Conservation (phyloP, 1,140 invertebrate genomes). For the Heliconius nattereri region DNA sequence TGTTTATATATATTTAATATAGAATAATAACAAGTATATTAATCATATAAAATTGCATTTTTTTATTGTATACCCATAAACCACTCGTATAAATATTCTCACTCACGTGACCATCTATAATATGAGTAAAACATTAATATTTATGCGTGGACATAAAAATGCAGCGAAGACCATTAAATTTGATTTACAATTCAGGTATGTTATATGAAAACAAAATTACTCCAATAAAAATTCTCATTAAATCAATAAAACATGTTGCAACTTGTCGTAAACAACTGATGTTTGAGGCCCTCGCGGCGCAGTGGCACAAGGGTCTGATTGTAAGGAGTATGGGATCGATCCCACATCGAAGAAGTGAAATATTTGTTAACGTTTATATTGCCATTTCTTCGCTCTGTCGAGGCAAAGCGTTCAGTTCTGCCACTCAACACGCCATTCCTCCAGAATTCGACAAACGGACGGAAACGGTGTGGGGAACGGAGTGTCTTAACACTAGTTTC, state of each 20-base stretch:
- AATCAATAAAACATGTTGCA: constrained; percentile 39
- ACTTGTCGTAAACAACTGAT: neutral
- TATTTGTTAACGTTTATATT: too few relatives aligned
- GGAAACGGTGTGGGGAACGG: too few relatives aligned
- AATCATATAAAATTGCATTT: neutral
- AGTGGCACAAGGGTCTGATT: too few relatives aligned
- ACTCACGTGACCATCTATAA: constrained; percentile 21
- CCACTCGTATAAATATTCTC: constrained; percentile 18
- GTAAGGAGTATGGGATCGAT: too few relatives aligned
- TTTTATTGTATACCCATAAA: constrained; percentile 4
- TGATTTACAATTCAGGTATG: constrained; percentile 43
- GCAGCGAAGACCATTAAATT: constrained; percentile 39
- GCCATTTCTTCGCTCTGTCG: too few relatives aligned
- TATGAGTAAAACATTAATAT: constrained; percentile 32
- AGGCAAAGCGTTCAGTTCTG: too few relatives aligned
- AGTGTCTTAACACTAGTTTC: too few relatives aligned
- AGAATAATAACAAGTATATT: neutral
- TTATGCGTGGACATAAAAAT: constrained; percentile 34
- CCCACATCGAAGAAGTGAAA: too few relatives aligned
- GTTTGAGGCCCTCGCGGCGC: neutral
- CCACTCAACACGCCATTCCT: too few relatives aligned
- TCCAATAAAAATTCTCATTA: constrained; percentile 45
- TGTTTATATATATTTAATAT: neutral
- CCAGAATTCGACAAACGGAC: too few relatives aligned
- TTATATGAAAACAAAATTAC: constrained; percentile 46